phyloP scores from a whole-genome alignment of 2,797 vertebrate species.

The Coregonus suidteri region DNA sequence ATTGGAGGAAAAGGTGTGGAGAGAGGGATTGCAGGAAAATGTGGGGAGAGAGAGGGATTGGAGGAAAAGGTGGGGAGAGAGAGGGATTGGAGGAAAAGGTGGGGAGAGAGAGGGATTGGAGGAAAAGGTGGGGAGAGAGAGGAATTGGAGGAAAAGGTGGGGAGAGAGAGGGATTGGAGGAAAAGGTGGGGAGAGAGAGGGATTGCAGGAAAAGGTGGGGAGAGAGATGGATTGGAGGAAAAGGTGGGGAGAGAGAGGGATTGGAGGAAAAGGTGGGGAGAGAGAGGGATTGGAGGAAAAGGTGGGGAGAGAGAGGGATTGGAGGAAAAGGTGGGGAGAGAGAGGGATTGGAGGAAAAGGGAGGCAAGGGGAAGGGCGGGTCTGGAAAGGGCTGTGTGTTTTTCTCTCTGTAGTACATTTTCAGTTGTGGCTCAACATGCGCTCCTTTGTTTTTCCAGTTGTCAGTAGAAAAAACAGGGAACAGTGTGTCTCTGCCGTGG shows the following conservation, averaged over 20 bases:
- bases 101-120: not conserved
- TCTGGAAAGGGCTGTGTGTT: not conserved
- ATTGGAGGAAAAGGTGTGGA: not conserved
- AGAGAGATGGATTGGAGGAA: not conserved
- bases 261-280: too few species aligned
- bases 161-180: not conserved
- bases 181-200: not conserved
- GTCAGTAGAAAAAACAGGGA: slow-evolving; percentile 2
- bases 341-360: not conserved
- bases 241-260: not conserved
- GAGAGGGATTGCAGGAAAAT: not conserved
- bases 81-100: not conserved
- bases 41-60: not conserved
- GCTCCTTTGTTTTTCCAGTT: slow-evolving; percentile 9
- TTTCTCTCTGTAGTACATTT: not conserved
- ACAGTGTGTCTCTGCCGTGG: not conserved
- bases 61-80: not conserved
- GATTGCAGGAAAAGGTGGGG: not conserved
- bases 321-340: not conserved
- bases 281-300: too few species aligned
- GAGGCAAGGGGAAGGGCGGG: not conserved
- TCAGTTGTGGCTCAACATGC: slow-evolving; percentile 8
- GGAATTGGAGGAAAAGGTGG: not conserved
- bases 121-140: not conserved
- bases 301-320: too few species aligned